These are phyloP conservation scores for Elmis aenea DNA, from an alignment of 2,888 invertebrate genomes.

Conservation along the genomic window DNA sequence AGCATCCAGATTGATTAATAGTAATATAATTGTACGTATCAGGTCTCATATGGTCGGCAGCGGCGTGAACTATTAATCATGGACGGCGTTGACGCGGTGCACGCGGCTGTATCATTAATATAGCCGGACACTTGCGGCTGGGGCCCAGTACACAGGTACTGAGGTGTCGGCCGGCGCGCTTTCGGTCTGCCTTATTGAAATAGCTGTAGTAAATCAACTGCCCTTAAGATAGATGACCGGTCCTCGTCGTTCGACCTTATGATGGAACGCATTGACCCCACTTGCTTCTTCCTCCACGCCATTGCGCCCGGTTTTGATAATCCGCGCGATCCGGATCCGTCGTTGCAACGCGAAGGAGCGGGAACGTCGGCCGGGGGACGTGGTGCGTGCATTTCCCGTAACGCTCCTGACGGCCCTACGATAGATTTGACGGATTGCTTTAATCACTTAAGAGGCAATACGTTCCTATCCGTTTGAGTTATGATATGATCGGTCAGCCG, in stretches of 20 bases:
- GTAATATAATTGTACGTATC: constrained; percentile 38
- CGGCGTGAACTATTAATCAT: constrained; percentile 38
- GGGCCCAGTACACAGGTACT: constrained; percentile 28
- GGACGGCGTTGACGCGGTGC: constrained; percentile 34
- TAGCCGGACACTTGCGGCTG: constrained; percentile 34
- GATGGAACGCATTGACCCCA: constrained; percentile 21
- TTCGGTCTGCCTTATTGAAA: constrained; percentile 30
- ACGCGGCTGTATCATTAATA: constrained; percentile 39
- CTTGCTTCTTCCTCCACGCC: constrained; percentile 18
- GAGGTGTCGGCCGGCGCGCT: constrained; percentile 26
- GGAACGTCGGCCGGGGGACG: constrained; percentile 8
- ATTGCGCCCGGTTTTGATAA: constrained; percentile 15
- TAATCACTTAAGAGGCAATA: constrained; percentile 49
- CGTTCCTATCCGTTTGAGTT: constrained; percentile 42
- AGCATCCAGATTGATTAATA: constrained; percentile 36
- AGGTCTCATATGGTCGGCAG: constrained; percentile 39
- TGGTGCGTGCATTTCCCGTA: constrained; percentile 26
- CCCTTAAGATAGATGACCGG: constrained; percentile 24
- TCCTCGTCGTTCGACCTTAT: constrained; percentile 23
- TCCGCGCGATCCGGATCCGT: constrained; percentile 4
- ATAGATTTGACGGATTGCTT: constrained; percentile 45
- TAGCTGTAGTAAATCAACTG: constrained; percentile 28
- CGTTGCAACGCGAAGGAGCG: constrained; percentile 5
- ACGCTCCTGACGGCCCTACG: constrained; percentile 28
- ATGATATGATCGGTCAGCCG: constrained; percentile 45